Evolutionary conservation across 2,113 vertebrate species (phyloP), one percentile per base, ranked within the genome.

Genomic region (Sinocyclocheilus anophthalmus): DNA sequence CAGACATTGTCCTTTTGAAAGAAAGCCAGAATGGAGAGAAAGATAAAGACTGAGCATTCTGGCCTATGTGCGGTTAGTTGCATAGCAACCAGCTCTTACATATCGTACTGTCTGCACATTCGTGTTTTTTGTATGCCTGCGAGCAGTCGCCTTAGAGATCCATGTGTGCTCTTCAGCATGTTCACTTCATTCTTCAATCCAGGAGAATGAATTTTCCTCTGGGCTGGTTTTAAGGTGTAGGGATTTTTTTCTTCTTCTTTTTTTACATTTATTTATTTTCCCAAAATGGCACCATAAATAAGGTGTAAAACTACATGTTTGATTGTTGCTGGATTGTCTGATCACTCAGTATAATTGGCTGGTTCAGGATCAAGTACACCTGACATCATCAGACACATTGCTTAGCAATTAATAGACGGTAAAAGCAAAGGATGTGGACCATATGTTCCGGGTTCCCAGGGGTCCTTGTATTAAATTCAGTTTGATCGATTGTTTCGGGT

Each of bases 21-120:
- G 67, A 73, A 42, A 39, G 81, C 59, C 45, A 80, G 45, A 76
- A 78, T 78, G 18, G 53, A 69, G 45, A 55, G 18, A 84, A 30
- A 81, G 86, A 86, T 55, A 63, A 84, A 78, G 37, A 75, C 42
- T 70, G 73, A 79, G 59, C 39, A 3, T 11, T 33, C 42, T 79
- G 26, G 63, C 14, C 4, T 82, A 61, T 85, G 85, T 90, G 80
- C 85, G 83, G 86, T 87, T 88, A 86, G 90, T 92, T 92, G 90
- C 88, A 30, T 90, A 90, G 90, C 88, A 90, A 93, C 91, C 81
- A 72, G 45, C 90, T 88, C 89, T 83, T 90, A 87, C 85, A 88
- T 91, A 89, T 91, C 82, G 78, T 86, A 87, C 73, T 76, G 78
- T 89, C 89, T 73, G 72, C 72, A 85, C 89, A 76, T 87, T 87